Percentiles rank a stretch among this genome's conserved stretches.
phyloP scores from a whole-genome alignment of 2,888 invertebrate genomes.

The Rhorus exstirpatorius region DNA sequence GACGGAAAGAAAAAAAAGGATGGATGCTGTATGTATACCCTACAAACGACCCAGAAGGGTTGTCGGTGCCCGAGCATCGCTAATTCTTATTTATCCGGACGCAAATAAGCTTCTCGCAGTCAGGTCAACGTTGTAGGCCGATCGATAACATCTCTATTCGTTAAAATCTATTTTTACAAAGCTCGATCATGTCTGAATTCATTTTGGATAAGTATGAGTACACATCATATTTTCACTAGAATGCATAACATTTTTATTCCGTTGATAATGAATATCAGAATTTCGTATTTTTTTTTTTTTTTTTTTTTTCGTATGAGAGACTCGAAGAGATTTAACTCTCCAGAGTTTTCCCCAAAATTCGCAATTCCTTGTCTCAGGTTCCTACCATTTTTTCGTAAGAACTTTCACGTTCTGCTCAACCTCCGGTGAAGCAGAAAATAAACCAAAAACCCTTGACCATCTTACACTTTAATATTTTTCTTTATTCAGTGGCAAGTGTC shows the following conservation, averaged over 20 bases:
- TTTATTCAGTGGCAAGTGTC: not conserved
- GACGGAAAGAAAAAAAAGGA: slow-evolving; percentile 18
- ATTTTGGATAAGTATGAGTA: not conserved
- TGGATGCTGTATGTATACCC: not conserved
- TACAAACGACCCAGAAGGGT: not conserved
- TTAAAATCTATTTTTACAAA: slow-evolving; percentile 7
- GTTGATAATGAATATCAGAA: too few relatives aligned
- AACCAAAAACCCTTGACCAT: not conserved
- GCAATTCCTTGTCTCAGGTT: too few relatives aligned
- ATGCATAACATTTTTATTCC: too few relatives aligned
- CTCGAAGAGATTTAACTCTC: too few relatives aligned
- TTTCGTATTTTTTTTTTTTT: not conserved
- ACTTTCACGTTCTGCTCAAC: too few relatives aligned
- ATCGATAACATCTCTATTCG: not conserved
- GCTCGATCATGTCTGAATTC: not conserved
- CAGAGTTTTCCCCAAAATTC: too few relatives aligned
- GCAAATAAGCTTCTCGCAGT: slow-evolving; percentile 21
- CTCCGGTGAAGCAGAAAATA: too few relatives aligned
- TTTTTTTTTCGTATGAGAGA: not conserved
- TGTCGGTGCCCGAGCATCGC: slow-evolving; percentile 27
- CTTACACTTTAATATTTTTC: not conserved
- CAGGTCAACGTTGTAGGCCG: not conserved
- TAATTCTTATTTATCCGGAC: slow-evolving; percentile 34
- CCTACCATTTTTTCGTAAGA: too few relatives aligned
- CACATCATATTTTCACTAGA: too few relatives aligned